These are phyloP conservation scores for Sandelia bainsii DNA, from an alignment of 2,797 vertebrate genomes.

Conservation along the genomic window DNA sequence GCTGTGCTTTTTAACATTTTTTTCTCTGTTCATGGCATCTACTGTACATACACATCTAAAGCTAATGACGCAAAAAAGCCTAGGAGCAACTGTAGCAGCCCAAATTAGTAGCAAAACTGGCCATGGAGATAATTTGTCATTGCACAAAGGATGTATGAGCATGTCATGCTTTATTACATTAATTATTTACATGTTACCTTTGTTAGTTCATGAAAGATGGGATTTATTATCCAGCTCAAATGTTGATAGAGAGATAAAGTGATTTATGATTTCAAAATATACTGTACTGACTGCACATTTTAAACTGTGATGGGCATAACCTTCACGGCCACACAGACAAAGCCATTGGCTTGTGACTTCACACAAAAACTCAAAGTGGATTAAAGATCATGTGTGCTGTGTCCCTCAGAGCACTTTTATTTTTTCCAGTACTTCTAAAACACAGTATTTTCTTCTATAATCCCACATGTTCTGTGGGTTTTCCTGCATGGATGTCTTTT, in stretches of 20 bases:
- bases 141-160: not conserved
- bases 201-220: not conserved
- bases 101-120: conserved; percentile 17
- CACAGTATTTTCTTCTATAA: conserved; percentile 21
- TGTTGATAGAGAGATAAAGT: not conserved
- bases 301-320: conserved; percentile 30
- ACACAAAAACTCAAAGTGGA: conserved; percentile 49
- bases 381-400: conserved; percentile 48
- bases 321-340: conserved; percentile 20
- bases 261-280: conserved; percentile 4
- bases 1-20: not conserved
- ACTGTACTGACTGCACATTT: conserved; percentile 13
- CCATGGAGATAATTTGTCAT: conserved; percentile 10
- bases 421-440: conserved; percentile 31
- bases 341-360: conserved; percentile 27
- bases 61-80: conserved; percentile 13
- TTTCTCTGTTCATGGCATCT: conserved; percentile 1
- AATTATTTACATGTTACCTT: conserved; percentile 22
- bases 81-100: not conserved
- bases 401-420: conserved; percentile 46
- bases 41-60: not conserved
- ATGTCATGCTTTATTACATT: conserved; percentile 11
- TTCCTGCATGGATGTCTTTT: conserved; percentile 43
- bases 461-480: conserved; percentile 41
- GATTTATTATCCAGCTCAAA: conserved; percentile 1